Conservation (phyloP, 2,113 vertebrate species). For the Opisthocomus hoazin region DNA sequence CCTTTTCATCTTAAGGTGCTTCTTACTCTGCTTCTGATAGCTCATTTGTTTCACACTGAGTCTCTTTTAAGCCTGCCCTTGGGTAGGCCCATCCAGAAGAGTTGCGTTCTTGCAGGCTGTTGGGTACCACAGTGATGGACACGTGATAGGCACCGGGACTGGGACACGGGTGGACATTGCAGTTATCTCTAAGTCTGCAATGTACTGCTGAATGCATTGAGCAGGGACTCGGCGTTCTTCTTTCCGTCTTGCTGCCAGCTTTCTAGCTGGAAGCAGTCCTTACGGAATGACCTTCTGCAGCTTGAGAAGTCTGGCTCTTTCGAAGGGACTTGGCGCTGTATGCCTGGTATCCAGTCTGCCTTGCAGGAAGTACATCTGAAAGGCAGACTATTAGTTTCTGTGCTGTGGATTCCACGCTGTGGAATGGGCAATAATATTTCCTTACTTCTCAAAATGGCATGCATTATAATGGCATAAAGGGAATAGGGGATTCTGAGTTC, state of each 20-base stretch:
- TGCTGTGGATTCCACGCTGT: not conserved
- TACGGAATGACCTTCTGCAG: not conserved
- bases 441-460: not conserved
- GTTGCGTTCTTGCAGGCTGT: not conserved
- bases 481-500: not conserved
- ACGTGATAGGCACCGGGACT: accelerated
- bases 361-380: not conserved
- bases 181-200: not conserved
- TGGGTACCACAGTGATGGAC: not conserved
- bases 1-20: not conserved
- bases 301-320: not conserved
- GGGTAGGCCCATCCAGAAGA: not conserved
- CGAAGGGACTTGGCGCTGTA: not conserved
- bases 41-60: not conserved
- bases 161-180: accelerated
- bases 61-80: not conserved
- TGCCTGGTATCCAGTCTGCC: not conserved
- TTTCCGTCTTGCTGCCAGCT: not conserved
- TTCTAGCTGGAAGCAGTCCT: not conserved
- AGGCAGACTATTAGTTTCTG: not conserved
- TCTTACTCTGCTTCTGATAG: not conserved
- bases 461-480: not conserved
- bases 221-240: not conserved
- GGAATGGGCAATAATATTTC: not conserved
- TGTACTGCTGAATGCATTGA: accelerated